A percentile compares a stretch with the other conserved stretches of the same genome.
Conservation (phyloP, 2,113 vertebrate species). For the Crypturellus undulatus region DNA sequence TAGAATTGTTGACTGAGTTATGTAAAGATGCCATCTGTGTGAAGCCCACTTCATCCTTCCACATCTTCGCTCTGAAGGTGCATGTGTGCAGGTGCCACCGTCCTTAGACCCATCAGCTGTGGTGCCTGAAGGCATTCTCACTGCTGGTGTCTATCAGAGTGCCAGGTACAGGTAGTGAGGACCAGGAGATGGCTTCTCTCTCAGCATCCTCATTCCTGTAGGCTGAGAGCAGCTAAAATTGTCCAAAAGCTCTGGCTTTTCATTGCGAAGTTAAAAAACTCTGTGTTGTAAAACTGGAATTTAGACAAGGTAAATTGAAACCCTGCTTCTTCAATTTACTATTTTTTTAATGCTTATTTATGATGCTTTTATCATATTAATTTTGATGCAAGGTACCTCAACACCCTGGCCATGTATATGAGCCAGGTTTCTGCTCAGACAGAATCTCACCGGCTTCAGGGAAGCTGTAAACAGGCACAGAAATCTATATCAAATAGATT, state of each 20-base stretch:
- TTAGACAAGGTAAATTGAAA: neutral
- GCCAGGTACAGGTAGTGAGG: accelerated
- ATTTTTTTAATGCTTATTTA: neutral
- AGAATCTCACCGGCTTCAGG: neutral
- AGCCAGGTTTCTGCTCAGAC: neutral
- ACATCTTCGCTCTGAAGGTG: accelerated
- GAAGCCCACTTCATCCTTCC: neutral
- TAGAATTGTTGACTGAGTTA: neutral
- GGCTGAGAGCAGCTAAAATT: neutral
- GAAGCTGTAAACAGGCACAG: neutral
- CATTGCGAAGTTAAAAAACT: neutral
- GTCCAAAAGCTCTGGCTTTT: neutral
- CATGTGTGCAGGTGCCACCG: accelerated
- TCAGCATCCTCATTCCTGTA: neutral
- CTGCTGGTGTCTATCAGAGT: neutral
- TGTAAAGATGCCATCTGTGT: neutral
- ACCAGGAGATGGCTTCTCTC: neutral
- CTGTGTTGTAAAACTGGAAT: neutral
- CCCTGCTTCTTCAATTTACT: neutral
- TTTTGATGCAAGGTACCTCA: neutral
- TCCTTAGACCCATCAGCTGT: accelerated
- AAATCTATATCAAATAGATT: neutral
- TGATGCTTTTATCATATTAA: neutral
- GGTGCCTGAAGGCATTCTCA: neutral
- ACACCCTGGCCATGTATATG: neutral